Conservation (phyloP, 23 tunicate genomes). For the Halocynthia roretzi region DNA sequence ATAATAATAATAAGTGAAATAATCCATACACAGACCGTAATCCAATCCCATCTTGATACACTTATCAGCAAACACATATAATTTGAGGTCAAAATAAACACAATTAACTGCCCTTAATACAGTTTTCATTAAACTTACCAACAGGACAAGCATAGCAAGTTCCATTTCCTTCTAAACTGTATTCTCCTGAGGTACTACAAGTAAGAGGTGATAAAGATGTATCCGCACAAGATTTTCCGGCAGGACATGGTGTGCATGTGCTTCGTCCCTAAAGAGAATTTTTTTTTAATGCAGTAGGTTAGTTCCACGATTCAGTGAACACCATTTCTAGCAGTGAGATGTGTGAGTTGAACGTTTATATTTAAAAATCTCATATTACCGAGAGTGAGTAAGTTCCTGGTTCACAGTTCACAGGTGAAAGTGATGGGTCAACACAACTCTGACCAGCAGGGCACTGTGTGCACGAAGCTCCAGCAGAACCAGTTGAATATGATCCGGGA, state of each 20-base stretch:
- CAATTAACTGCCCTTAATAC: too few relatives aligned
- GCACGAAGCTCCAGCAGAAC: slow-evolving; percentile 32
- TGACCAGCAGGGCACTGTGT: slow-evolving; percentile 61
- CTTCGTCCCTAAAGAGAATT: neutral
- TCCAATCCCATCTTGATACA: too few relatives aligned
- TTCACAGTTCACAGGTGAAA: slow-evolving; percentile 39
- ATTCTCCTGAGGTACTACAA: slow-evolving; percentile 1
- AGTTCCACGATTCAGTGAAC: neutral
- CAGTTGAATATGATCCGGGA: slow-evolving; percentile 50
- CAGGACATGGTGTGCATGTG: slow-evolving; percentile 24
- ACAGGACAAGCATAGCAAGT: slow-evolving; percentile 75
- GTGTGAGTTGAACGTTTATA: neutral
- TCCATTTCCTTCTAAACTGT: slow-evolving; percentile 52
- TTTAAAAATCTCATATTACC: slow-evolving; percentile 12
- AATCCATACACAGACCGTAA: too few relatives aligned
- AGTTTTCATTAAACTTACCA: slow-evolving; percentile 19
- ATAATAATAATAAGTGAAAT: too few relatives aligned
- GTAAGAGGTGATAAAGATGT: neutral
- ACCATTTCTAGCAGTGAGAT: neutral
- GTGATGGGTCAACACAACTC: slow-evolving; percentile 44
- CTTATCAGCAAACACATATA: too few relatives aligned
- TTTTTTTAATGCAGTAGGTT: neutral
- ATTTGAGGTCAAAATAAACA: too few relatives aligned
- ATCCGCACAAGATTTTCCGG: slow-evolving; percentile 5
- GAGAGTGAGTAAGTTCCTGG: slow-evolving; percentile 41